Evolutionary conservation across 2,888 invertebrate species (phyloP).

Genomic region (Thecophora atra): DNA sequence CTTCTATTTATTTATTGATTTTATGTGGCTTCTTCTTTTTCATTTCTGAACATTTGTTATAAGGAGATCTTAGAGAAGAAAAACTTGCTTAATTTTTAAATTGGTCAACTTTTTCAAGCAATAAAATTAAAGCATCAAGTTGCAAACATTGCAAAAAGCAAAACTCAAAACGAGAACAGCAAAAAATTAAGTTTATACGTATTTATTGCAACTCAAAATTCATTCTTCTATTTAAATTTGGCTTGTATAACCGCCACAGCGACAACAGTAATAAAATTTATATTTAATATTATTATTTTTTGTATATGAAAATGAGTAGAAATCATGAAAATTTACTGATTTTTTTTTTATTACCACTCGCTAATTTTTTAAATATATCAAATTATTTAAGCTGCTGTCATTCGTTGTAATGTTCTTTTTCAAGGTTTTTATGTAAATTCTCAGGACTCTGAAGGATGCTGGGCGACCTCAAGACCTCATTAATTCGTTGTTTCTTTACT

Average conservation of each 20-base stretch:
- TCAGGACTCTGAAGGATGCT: not conserved
- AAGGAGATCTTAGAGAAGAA: slow-evolving; percentile 36
- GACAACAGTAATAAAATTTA: not conserved
- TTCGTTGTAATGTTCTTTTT: slow-evolving; percentile 22
- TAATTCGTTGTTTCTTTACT: slow-evolving; percentile 16
- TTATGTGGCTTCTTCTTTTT: too few relatives aligned
- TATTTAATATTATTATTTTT: not conserved
- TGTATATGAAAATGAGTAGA: too few relatives aligned
- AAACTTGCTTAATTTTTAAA: slow-evolving; percentile 30
- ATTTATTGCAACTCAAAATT: too few relatives aligned
- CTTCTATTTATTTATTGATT: not conserved
- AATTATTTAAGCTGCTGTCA: not conserved
- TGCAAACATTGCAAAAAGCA: too few relatives aligned
- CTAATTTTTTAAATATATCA: too few relatives aligned
- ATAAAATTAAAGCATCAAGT: too few relatives aligned
- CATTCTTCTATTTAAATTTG: too few relatives aligned
- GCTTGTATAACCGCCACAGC: not conserved
- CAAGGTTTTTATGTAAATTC: not conserved
- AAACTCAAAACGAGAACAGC: too few relatives aligned
- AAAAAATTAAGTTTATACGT: too few relatives aligned
- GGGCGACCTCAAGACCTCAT: slow-evolving; percentile 24
- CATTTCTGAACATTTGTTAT: slow-evolving; percentile 38
- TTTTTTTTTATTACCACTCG: too few relatives aligned
- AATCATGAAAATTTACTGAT: too few relatives aligned
- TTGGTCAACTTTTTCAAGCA: slow-evolving; percentile 24